phyloP scores from a whole-genome alignment of 2,888 invertebrate species.

The Caenorhabditis sulstoni region DNA sequence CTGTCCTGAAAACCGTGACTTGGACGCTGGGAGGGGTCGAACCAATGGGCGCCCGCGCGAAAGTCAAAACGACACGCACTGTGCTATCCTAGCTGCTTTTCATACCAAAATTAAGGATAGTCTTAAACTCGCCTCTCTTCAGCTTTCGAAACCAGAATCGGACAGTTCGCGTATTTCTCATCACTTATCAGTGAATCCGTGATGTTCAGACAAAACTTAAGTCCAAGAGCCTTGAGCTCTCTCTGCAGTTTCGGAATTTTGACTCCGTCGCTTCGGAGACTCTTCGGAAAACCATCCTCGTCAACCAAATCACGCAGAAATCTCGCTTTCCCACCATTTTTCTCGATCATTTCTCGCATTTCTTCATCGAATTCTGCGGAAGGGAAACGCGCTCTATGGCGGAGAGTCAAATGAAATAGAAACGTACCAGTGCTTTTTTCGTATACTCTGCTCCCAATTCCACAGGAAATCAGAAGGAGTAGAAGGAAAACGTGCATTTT shows the following conservation, averaged over 20 bases:
- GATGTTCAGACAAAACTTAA: conserved; percentile 12
- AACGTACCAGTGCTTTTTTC: no score
- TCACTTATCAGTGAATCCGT: not conserved
- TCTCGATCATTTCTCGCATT: not conserved
- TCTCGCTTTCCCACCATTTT: conserved; percentile 7
- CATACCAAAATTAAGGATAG: no score
- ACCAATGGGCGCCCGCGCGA: no score
- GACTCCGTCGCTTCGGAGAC: conserved; percentile 11
- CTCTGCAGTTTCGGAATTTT: no score
- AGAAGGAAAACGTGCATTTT: no score
- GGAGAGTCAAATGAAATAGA: no score
- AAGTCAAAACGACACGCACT: no score
- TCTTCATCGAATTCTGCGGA: conserved; percentile 29
- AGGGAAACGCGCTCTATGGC: not conserved
- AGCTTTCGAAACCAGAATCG: not conserved
- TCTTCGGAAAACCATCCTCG: conserved; percentile 13
- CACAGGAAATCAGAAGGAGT: no score
- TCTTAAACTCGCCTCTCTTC: no score
- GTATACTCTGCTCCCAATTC: no score
- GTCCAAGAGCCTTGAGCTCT: not conserved
- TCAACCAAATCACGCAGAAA: conserved; percentile 18
- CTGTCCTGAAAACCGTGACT: conserved; percentile 10
- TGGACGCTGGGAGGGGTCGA: no score
- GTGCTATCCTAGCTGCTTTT: no score
- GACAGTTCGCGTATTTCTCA: conserved; percentile 25